Evolutionary conservation across 2,888 invertebrate species (phyloP).

Genomic region (Spicauda simplicius): DNA sequence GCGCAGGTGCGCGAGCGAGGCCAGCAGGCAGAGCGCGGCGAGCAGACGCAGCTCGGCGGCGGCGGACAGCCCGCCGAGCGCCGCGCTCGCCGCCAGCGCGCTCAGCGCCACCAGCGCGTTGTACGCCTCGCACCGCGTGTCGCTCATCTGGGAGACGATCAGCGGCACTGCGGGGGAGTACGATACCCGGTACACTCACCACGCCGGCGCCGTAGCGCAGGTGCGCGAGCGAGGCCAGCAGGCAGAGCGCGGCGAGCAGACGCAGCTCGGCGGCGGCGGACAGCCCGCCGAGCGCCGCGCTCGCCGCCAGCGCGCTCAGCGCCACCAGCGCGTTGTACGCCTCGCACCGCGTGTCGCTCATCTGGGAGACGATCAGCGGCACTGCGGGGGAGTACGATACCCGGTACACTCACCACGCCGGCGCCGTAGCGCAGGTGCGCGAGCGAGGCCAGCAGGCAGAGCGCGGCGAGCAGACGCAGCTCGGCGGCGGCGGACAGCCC

Average conservation of each 20-base stretch:
- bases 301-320: slow-evolving; percentile 82
- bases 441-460: slow-evolving; percentile 88
- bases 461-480: slow-evolving; percentile 88
- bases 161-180: no score
- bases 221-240: slow-evolving; percentile 88
- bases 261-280: slow-evolving; percentile 87
- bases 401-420: slow-evolving; percentile 90
- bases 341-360: slow-evolving; percentile 97
- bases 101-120: no score
- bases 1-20: no score
- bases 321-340: slow-evolving; percentile 89
- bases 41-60: no score
- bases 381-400: no score
- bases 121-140: no score
- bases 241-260: slow-evolving; percentile 89
- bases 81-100: no score
- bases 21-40: no score
- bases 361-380: slow-evolving; percentile 99
- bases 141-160: no score
- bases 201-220: slow-evolving; percentile 95
- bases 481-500: slow-evolving; percentile 85
- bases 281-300: slow-evolving; percentile 59
- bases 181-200: no score
- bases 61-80: no score
- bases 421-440: no score